Conservation (phyloP, 1,140 invertebrate genomes). For the Ceratina japonica region DNA sequence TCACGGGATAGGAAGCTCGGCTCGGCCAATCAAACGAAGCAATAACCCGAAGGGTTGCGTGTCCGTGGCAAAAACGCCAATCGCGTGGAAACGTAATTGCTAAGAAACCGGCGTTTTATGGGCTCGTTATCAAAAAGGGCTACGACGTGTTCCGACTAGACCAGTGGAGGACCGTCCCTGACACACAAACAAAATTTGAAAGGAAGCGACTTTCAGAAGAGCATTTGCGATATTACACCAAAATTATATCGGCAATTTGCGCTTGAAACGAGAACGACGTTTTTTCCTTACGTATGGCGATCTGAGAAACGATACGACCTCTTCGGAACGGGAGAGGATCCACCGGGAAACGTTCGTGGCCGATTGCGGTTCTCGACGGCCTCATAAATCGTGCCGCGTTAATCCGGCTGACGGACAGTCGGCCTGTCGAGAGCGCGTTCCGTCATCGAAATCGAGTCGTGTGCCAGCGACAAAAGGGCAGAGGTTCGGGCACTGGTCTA, state of each 20-base stretch:
- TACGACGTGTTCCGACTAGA: constrained; percentile 32
- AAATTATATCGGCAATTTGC: not conserved
- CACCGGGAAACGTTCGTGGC: constrained; percentile 13
- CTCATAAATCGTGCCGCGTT: constrained; percentile 26
- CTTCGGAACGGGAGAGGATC: constrained; percentile 13
- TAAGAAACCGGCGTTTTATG: constrained; percentile 10
- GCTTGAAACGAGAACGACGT: constrained; percentile 1
- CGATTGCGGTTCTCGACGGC: not conserved
- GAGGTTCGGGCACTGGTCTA: constrained; percentile 32
- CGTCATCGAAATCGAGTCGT: constrained; percentile 11
- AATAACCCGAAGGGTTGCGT: constrained; percentile 13
- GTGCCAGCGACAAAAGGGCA: constrained; percentile 28
- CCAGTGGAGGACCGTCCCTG: constrained; percentile 44
- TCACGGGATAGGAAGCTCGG: not conserved
- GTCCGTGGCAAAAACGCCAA: constrained; percentile 5
- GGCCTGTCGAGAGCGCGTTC: not conserved
- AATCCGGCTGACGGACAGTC: constrained; percentile 20
- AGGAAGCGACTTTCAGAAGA: constrained; percentile 23
- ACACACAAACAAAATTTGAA: constrained; percentile 37
- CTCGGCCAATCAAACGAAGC: not conserved
- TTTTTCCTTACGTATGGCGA: not conserved
- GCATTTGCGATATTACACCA: not conserved
- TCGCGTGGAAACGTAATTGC: constrained; percentile 25
- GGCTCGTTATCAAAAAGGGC: constrained; percentile 34
- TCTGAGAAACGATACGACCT: not conserved